Base-by-base conservation (phyloP, 2,888 invertebrate genomes). In the Synergus laeviventris region DNA sequence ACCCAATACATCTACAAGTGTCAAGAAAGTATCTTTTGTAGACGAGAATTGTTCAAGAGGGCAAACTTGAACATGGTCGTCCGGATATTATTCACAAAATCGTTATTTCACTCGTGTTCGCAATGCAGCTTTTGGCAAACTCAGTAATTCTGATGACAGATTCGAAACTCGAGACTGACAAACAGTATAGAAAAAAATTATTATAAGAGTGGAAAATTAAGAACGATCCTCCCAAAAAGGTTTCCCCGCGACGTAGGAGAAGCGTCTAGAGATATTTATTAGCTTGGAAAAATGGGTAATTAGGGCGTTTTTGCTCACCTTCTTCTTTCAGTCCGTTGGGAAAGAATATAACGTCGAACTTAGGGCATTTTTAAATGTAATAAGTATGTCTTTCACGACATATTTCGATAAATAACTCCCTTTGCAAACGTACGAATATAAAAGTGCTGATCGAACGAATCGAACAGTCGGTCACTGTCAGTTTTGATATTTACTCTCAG, bases 11-110 rank as follows among this genome's bases (percentile, higher is more conserved):
- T 70, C 70, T 70, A 70, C 70, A 70, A 70, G 49, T 70, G 70
- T 70, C 70, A 70, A 70, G 70, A 70, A 70, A 70, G 70, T 70
- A 70, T 70, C 70, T 54, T 70, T 70, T 70, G 70, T 70, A 70
- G 70, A 59, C 12, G 59, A 70, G 70, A 70, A 70, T 70, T 70
- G 49, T 49, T 70, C 49, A 70, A 70, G 70, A 66, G 66, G 21
- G 36, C 70, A 70, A 70, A 70, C 70, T 54, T 70, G 49, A 70
- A 70, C 70, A 70, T 54, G 49, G 70, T 70, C 70, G 49, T 31
- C 31, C 59, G 5, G 24, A 70, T 36, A 70, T 70, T 70, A 70
- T 70, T 70, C 70, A 54, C 70, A 70, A 70, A 70, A 70, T 70
- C 70, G 31, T 70, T 70, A 70, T n/a, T 31, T 49, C 31, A n/a